These are phyloP conservation scores for Sphenopsis melanotis DNA, from an alignment of 2,797 vertebrate species.

Conservation along the genomic window DNA sequence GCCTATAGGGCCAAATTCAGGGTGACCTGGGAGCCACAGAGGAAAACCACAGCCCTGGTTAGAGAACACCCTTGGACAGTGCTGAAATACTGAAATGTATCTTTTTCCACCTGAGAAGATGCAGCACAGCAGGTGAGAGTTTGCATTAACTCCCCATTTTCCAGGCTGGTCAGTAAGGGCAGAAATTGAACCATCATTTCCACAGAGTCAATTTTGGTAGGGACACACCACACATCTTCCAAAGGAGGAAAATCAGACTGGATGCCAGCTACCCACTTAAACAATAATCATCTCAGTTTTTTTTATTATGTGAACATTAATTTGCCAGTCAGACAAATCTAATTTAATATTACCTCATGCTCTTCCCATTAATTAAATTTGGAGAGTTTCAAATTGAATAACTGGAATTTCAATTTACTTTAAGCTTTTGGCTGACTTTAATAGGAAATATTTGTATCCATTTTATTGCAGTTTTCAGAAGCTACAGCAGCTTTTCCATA, in stretches of 20 bases:
- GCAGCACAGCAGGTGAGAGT: background rate
- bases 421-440: conserved; percentile 57
- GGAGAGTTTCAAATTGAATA: conserved; percentile 43
- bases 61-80: background rate
- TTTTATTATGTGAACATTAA: conserved; percentile 71
- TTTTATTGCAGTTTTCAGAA: conserved; percentile 33
- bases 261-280: conserved; percentile 79
- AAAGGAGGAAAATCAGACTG: conserved; percentile 70
- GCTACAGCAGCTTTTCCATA: background rate
- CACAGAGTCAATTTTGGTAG: background rate
- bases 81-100: background rate
- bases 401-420: conserved; percentile 64
- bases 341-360: conserved; percentile 78
- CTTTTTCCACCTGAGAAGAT: background rate
- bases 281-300: conserved; percentile 77
- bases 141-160: background rate
- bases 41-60: background rate
- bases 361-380: conserved; percentile 75
- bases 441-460: conserved; percentile 30
- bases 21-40: background rate
- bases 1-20: background rate
- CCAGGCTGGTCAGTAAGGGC: background rate
- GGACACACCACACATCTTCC: background rate
- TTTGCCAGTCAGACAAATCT: conserved; percentile 72
- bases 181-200: background rate